Conservation (phyloP, 2,113 vertebrate genomes). For the Hucho hucho region DNA sequence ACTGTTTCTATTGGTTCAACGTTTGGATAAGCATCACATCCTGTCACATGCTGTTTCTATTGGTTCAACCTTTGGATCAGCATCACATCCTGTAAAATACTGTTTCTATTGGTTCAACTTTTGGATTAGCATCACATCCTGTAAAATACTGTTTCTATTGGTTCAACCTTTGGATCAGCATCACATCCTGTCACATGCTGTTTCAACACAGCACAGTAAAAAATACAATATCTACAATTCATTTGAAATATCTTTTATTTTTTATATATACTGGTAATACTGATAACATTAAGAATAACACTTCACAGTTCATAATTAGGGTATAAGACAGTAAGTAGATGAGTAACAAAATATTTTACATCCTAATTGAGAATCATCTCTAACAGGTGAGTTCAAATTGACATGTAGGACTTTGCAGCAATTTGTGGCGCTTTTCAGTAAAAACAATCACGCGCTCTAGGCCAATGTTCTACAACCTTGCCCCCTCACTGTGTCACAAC, state of each 20-base stretch:
- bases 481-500: background rate
- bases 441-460: background rate
- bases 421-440: background rate
- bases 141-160: too few relatives aligned
- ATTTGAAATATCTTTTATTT: background rate
- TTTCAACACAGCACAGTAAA: constrained; percentile 61
- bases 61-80: too few relatives aligned
- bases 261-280: background rate
- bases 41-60: too few relatives aligned
- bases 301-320: constrained; percentile 6
- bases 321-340: background rate
- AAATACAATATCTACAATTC: constrained; percentile 51
- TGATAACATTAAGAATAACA: constrained; percentile 8
- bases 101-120: too few relatives aligned
- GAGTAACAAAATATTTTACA: too few relatives aligned
- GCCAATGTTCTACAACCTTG: background rate
- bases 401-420: background rate
- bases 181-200: too few relatives aligned
- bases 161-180: too few relatives aligned
- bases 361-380: background rate
- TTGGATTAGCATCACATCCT: too few relatives aligned
- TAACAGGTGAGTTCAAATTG: constrained; percentile 4
- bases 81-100: too few relatives aligned
- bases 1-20: too few relatives aligned
- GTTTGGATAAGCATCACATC: too few relatives aligned